Evolutionary conservation across 2,113 vertebrate species (phyloP), one percentile per base, ranked within the genome.

Genomic region (Passer montanus): DNA sequence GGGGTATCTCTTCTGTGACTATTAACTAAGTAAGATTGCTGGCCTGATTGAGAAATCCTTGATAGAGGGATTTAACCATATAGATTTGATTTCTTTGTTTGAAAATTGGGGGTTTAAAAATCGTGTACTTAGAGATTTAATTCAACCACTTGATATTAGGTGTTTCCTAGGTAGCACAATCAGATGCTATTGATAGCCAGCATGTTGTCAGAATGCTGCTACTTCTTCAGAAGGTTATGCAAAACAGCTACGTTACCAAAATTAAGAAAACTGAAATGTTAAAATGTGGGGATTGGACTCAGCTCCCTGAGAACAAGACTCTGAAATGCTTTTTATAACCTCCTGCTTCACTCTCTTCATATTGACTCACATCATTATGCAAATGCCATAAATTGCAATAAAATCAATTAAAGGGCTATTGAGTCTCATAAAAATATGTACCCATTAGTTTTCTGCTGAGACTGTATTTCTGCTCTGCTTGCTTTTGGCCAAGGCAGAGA

Each of bases 381-480:
- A 90, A 97, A 95, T 88, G 73, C 81, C 66, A 94, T 95, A 87
- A 95, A 95, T 97, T 86, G 90, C 96, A 96, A 94, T 95, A 94
- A 96, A 97, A 95, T 95, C 95, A 96, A 97, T 97, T 97, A 97
- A 94, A 94, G 87, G 50, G 72, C 96, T 93, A 94, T 94, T 81
- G 88, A 94, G 72, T 43, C 94, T 81, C 95, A 93, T 97, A 96
- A 95, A 97, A 95, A 92, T 84, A 78, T 35, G 78, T 66, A 88
- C 44, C 70, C 90, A 60, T 93, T 91, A 87, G 77, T 87, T 94
- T 91, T 83, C 88, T 95, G 93, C 96, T 96, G 96, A 95, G 86
- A 11, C 44, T 7, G 26, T 39, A 5, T 64, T 93, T 94, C 87
- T 94, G 90, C 67, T 85, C 63, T 56, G 9, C 83, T 64, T 89